Evolutionary conservation across 2,888 invertebrate species (phyloP).

Genomic region (Apodemia zela): DNA sequence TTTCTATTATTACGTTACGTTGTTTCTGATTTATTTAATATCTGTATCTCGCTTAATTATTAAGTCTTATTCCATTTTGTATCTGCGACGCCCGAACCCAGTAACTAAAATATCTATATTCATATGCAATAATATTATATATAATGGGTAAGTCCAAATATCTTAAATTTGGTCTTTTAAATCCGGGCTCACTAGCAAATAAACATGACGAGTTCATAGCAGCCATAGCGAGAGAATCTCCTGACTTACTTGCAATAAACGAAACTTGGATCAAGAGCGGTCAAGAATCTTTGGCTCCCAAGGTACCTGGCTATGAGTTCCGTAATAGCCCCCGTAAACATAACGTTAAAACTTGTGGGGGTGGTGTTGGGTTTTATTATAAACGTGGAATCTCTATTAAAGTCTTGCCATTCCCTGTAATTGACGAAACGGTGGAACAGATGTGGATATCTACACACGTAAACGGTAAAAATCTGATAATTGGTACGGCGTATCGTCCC

Average conservation of each 20-base stretch:
- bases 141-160: neutral
- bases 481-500: neutral
- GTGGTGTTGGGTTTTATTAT: conserved; percentile 9
- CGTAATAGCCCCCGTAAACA: neutral
- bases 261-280: neutral
- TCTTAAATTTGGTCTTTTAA: neutral
- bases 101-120: neutral
- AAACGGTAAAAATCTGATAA: neutral
- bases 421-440: neutral
- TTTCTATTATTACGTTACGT: neutral
- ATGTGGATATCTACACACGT: neutral
- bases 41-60: neutral
- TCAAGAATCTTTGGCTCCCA: neutral
- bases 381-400: neutral
- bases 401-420: neutral
- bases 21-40: conserved; percentile 1
- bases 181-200: conserved; percentile 2
- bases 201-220: conserved; percentile 3
- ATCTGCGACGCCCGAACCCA: neutral
- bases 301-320: conserved; percentile 4
- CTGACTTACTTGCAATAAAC: neutral
- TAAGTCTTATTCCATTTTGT: neutral
- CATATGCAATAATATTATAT: neutral
- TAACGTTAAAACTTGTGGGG: neutral
- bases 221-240: neutral